Percentiles rank a stretch among this genome's conserved stretches.
phyloP scores from a whole-genome alignment of 2,888 invertebrate genomes.

The Laothoe populi region DNA sequence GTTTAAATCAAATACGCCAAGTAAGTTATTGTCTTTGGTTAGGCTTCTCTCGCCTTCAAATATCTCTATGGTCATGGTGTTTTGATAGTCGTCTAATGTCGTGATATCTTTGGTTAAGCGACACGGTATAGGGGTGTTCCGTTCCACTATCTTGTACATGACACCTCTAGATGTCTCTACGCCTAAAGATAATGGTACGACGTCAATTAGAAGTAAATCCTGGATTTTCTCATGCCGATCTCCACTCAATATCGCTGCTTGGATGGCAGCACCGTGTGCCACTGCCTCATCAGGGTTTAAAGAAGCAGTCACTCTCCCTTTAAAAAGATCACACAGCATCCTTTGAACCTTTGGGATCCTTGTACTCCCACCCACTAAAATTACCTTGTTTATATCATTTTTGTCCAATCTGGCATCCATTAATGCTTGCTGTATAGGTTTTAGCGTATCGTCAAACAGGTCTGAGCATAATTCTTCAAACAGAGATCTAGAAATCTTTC shows the following conservation, averaged over 20 bases:
- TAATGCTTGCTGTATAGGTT: conserved; percentile 54
- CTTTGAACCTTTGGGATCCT: conserved; percentile 66
- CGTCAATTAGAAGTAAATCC: conserved; percentile 59
- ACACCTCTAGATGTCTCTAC: conserved; percentile 67
- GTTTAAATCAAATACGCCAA: conserved; percentile 63
- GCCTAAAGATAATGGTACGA: conserved; percentile 67
- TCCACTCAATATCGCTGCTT: conserved; percentile 63
- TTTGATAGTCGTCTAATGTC: conserved; percentile 67
- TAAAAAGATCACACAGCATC: conserved; percentile 58
- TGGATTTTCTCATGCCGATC: conserved; percentile 50
- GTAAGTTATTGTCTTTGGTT: conserved; percentile 65
- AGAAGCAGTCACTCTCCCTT: conserved; percentile 51
- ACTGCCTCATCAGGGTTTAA: conserved; percentile 72
- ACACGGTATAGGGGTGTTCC: conserved; percentile 68
- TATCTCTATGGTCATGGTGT: conserved; percentile 66
- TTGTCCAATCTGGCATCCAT: conserved; percentile 56
- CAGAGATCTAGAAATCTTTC: conserved; percentile 52
- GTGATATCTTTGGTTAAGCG: conserved; percentile 63
- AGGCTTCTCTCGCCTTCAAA: conserved; percentile 69
- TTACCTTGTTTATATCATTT: conserved; percentile 55
- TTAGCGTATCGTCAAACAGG: conserved; percentile 62
- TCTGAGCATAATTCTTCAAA: conserved; percentile 72
- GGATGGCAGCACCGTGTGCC: conserved; percentile 69
- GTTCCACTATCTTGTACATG: conserved; percentile 67
- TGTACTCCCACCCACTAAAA: conserved; percentile 68